phyloP scores from a whole-genome alignment of 1,140 invertebrate genomes.

The Rhopalosiphum maidis region DNA sequence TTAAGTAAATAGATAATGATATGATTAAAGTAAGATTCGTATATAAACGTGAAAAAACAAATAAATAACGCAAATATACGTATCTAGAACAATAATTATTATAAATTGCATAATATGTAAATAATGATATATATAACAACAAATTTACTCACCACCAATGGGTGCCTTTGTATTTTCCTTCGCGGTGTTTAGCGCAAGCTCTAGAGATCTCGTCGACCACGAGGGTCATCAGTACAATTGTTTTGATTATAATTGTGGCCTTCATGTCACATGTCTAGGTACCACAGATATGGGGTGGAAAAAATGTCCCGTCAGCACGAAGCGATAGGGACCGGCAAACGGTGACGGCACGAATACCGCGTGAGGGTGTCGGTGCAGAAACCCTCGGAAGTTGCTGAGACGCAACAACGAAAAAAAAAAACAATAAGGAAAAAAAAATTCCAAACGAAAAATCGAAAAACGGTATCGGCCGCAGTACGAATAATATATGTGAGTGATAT shows the following conservation, averaged over 20 bases:
- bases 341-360: not conserved
- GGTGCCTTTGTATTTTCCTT: slow-evolving; percentile 51
- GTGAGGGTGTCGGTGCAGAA: not conserved
- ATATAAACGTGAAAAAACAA: slow-evolving; percentile 3
- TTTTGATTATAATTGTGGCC: not conserved
- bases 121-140: not conserved
- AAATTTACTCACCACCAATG: slow-evolving; percentile 44
- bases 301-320: not conserved
- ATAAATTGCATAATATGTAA: not conserved
- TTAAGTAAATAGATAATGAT: not conserved
- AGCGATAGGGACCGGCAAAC: not conserved
- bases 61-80: slow-evolving; percentile 17
- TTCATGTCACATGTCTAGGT: slow-evolving; percentile 54
- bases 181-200: slow-evolving; percentile 23
- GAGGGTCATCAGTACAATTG: slow-evolving; percentile 18
- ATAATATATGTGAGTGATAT: not conserved
- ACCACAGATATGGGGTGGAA: not conserved
- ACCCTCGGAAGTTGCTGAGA: not conserved
- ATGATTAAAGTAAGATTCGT: slow-evolving; percentile 10
- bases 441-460: not conserved
- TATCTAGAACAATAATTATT: not conserved
- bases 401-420: not conserved
- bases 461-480: no score
- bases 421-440: not conserved
- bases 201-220: not conserved